phyloP scores from a whole-genome alignment of 1,140 invertebrate genomes.

The Laodelphax striatellus region DNA sequence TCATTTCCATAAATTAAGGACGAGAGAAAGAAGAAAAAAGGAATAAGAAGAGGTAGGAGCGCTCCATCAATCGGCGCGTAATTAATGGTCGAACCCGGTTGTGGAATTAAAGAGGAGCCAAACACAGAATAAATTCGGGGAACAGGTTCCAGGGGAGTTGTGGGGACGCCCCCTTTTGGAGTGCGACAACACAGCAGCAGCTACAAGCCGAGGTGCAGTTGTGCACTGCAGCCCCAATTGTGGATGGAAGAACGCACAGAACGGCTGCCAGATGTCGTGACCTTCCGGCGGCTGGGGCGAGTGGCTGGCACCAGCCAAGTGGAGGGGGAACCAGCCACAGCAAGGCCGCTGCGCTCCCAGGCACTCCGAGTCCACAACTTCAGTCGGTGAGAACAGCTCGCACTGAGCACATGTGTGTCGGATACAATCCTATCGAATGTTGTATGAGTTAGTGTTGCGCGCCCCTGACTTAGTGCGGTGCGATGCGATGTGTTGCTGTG shows the following conservation, averaged over 20 bases:
- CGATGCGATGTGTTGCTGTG: background rate
- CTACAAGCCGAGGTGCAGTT: background rate
- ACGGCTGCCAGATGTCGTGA: conserved; percentile 1
- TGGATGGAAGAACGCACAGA: background rate
- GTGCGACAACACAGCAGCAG: background rate
- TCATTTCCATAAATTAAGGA: no score
- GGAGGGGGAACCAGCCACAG: background rate
- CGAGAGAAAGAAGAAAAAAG: no score
- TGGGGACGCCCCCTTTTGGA: background rate
- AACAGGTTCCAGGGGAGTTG: conserved; percentile 1
- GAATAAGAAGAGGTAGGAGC: background rate
- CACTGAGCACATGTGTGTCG: background rate
- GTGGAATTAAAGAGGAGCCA: conserved; percentile 1
- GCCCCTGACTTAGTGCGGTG: no score
- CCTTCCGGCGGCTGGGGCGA: background rate
- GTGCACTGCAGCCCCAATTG: background rate
- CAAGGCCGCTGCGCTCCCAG: background rate
- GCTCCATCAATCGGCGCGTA: background rate
- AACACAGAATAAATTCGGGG: background rate
- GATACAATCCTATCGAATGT: no score
- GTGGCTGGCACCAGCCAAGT: background rate
- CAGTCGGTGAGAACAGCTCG: background rate
- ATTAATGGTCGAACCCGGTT: background rate
- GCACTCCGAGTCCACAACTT: background rate
- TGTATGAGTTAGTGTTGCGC: no score